Percentiles rank a stretch among this genome's conserved stretches.
phyloP scores from a whole-genome alignment of 2,797 vertebrate species.

The Arrhamphus sclerolepis region DNA sequence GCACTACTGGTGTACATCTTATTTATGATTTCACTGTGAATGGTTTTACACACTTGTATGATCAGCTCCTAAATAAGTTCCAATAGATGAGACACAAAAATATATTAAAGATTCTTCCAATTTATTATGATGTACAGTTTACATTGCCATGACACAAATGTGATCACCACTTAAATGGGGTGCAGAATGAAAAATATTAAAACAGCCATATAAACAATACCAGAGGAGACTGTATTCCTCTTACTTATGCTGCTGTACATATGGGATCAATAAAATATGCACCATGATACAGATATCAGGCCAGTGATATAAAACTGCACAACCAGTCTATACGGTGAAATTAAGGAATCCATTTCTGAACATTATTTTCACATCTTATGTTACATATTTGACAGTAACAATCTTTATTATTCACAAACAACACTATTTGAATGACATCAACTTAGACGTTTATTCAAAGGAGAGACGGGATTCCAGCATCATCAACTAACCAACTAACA shows the following conservation, averaged over 20 bases:
- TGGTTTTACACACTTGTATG: not conserved
- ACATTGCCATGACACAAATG: slow-evolving; percentile 89
- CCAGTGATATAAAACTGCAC: slow-evolving; percentile 78
- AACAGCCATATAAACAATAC: slow-evolving; percentile 79
- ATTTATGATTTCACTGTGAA: slow-evolving; percentile 15
- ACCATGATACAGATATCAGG: slow-evolving; percentile 75
- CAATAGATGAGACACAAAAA: slow-evolving; percentile 60
- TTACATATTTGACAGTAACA: slow-evolving; percentile 80
- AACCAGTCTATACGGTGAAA: slow-evolving; percentile 73
- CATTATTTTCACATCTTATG: slow-evolving; percentile 80
- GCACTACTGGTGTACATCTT: slow-evolving; percentile 43
- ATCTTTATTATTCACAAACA: slow-evolving; percentile 73
- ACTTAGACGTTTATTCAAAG: slow-evolving; percentile 67
- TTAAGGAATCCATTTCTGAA: slow-evolving; percentile 69
- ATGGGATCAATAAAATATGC: slow-evolving; percentile 73
- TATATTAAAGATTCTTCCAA: slow-evolving; percentile 95
- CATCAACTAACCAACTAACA: slow-evolving; percentile 30
- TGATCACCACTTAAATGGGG: slow-evolving; percentile 77
- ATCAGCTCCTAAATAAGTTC: not conserved
- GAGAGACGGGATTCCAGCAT: slow-evolving; percentile 55
- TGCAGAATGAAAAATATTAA: slow-evolving; percentile 75
- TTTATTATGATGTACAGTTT: slow-evolving; percentile 98
- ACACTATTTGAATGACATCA: slow-evolving; percentile 76
- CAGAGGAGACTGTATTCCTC: slow-evolving; percentile 55
- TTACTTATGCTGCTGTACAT: slow-evolving; percentile 69